phyloP scores from a whole-genome alignment of 2,797 vertebrate genomes.

The Sebastes jordani region DNA sequence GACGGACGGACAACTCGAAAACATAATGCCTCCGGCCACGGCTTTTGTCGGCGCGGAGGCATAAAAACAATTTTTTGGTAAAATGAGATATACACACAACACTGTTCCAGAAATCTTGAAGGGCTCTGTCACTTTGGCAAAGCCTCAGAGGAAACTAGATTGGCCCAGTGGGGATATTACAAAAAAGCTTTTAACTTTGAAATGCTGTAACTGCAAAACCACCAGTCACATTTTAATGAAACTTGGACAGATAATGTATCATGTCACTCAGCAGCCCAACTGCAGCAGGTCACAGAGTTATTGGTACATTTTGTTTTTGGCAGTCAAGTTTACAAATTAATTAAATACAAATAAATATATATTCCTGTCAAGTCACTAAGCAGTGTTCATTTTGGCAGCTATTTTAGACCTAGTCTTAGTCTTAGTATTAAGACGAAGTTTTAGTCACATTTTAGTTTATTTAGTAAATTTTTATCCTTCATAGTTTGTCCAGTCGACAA shows the following conservation, averaged over 20 bases:
- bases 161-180: not conserved
- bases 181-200: not conserved
- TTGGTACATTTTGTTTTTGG: not conserved
- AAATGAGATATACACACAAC: not conserved
- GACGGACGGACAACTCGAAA: not conserved
- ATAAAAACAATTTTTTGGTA: not conserved
- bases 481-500: accelerated
- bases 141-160: not conserved
- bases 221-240: not conserved
- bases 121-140: not conserved
- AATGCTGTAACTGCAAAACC: not conserved
- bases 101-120: not conserved
- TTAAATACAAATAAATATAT: not conserved
- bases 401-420: no score
- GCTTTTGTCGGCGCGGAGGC: no score
- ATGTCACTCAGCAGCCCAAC: not conserved
- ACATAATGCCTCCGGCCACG: not conserved
- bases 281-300: not conserved
- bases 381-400: no score
- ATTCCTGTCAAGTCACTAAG: not conserved
- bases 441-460: no score
- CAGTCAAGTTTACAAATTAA: not conserved
- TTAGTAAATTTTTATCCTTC: no score
- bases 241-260: not conserved
- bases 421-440: accelerated